Conservation (phyloP, 1,140 invertebrate genomes). For the Sminthurinus signatus region DNA sequence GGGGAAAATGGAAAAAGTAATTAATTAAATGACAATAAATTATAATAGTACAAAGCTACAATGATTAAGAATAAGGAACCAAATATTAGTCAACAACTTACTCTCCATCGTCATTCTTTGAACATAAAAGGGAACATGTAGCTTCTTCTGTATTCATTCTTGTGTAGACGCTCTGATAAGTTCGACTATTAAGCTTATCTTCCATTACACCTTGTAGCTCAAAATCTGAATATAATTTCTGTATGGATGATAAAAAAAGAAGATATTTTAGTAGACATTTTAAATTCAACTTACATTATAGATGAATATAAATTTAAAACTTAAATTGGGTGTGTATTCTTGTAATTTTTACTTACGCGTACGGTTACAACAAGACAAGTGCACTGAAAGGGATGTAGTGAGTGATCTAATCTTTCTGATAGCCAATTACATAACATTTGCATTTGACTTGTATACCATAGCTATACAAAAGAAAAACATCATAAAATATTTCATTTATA, state of each 20-base stretch:
- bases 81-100: constrained; percentile 38
- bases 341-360: too few species aligned
- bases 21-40: too few species aligned
- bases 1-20: too few species aligned
- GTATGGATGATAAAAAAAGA: constrained; percentile 46
- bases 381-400: constrained; percentile 93
- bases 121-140: constrained; percentile 80
- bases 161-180: constrained; percentile 85
- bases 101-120: constrained; percentile 50
- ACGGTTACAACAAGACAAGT: too few species aligned
- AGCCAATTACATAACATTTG: constrained; percentile 92
- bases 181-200: constrained; percentile 94
- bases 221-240: constrained; percentile 99
- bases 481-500: background rate
- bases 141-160: constrained; percentile 96
- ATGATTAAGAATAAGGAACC: background rate
- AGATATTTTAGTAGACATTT: too few species aligned
- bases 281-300: too few species aligned
- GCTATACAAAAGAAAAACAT: constrained; percentile 50
- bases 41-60: background rate
- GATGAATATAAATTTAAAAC: too few species aligned
- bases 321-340: background rate
- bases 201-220: constrained; percentile 98
- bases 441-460: constrained; percentile 94
- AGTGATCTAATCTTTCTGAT: constrained; percentile 84